phyloP scores from a whole-genome alignment of 2,888 invertebrate genomes.

The Acrobasis suavella region DNA sequence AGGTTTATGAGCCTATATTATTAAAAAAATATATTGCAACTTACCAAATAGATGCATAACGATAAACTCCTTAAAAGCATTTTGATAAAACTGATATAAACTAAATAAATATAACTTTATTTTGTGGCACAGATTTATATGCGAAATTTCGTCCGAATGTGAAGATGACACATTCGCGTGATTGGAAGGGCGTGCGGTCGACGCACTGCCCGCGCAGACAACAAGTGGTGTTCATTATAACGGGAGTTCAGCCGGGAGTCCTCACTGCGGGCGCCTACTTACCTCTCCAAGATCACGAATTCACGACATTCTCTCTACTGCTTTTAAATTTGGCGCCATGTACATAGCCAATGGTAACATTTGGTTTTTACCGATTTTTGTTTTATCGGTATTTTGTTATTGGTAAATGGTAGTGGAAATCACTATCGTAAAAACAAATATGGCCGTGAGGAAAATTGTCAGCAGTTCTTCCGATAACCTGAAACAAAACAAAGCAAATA shows the following conservation, averaged over 20 bases:
- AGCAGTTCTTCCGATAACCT: slow-evolving; percentile 46
- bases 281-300: slow-evolving; percentile 46
- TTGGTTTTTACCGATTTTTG: slow-evolving; percentile 29
- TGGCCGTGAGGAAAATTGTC: slow-evolving; percentile 73
- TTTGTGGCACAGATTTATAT: slow-evolving; percentile 62
- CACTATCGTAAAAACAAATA: slow-evolving; percentile 52
- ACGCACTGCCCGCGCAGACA: slow-evolving; percentile 80
- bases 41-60: slow-evolving; percentile 67
- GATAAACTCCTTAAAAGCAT: slow-evolving; percentile 67
- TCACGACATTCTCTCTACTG: slow-evolving; percentile 40
- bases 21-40: slow-evolving; percentile 36
- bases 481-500: slow-evolving; percentile 39
- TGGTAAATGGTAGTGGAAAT: slow-evolving; percentile 34
- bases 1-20: not conserved
- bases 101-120: slow-evolving; percentile 37
- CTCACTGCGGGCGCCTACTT: slow-evolving; percentile 57
- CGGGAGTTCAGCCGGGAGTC: slow-evolving; percentile 78
- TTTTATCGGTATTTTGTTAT: slow-evolving; percentile 34
- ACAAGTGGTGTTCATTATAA: slow-evolving; percentile 78
- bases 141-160: slow-evolving; percentile 67
- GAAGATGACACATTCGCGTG: slow-evolving; percentile 76
- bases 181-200: slow-evolving; percentile 77
- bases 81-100: slow-evolving; percentile 53
- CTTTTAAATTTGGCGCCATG: slow-evolving; percentile 61
- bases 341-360: slow-evolving; percentile 32